Evolutionary conservation across 2,113 vertebrate species (phyloP).

Genomic region (Fregetta grallaria): DNA sequence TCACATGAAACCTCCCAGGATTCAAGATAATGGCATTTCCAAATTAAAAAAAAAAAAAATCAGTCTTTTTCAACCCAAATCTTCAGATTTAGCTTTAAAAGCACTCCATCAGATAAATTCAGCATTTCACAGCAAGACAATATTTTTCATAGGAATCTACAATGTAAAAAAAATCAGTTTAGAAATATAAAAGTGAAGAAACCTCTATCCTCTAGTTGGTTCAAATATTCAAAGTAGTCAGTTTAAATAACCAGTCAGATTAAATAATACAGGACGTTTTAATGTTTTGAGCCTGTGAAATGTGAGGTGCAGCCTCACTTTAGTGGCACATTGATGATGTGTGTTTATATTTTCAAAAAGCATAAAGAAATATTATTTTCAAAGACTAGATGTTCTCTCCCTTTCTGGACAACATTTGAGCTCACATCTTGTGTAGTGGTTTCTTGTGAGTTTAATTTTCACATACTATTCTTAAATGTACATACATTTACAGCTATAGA

Average conservation of each 20-base stretch:
- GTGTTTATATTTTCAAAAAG: not conserved
- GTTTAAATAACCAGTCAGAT: not conserved
- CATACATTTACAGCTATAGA: not conserved
- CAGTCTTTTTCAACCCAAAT: not conserved
- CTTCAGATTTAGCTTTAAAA: not conserved
- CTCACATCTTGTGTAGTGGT: not conserved
- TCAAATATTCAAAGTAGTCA: not conserved
- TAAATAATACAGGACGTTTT: not conserved
- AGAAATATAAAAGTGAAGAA: not conserved
- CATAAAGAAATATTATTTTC: not conserved
- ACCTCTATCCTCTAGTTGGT: not conserved
- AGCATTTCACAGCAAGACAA: not conserved
- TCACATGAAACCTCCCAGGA: not conserved
- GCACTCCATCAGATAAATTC: not conserved
- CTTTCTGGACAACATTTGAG: not conserved
- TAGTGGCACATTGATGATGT: not conserved
- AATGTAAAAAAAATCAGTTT: not conserved
- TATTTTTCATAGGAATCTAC: not conserved
- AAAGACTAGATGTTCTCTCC: not conserved
- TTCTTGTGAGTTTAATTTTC: not conserved
- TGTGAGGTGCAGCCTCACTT: not conserved
- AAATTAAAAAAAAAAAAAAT: not conserved
- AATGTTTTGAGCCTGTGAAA: not conserved
- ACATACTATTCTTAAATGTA: not conserved
- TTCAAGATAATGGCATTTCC: not conserved